Evolutionary conservation across 2,888 invertebrate genomes (phyloP).

Genomic region (Malthinus seriepunctatus): DNA sequence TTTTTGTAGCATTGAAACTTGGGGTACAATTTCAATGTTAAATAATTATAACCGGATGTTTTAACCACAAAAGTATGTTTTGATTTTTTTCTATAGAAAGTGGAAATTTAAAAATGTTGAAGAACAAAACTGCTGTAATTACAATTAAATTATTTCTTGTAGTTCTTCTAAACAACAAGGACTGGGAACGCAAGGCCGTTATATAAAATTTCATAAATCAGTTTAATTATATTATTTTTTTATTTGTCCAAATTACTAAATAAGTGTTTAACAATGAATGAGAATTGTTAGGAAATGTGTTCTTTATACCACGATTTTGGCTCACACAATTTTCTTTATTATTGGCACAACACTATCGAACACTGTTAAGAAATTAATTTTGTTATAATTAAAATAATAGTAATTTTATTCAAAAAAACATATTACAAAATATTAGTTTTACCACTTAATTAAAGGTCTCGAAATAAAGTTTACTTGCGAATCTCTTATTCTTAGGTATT

Average conservation of each 20-base stretch:
- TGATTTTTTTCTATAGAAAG: neutral
- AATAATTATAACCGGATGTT: neutral
- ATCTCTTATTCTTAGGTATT: too few species aligned
- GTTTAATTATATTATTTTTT: conserved; percentile 3
- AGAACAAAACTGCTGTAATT: neutral
- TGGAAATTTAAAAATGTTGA: neutral
- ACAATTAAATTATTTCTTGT: neutral
- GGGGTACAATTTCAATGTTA: too few species aligned
- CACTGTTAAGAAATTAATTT: too few species aligned
- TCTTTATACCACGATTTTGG: conserved; percentile 1
- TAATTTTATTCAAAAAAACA: too few species aligned
- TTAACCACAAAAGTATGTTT: neutral
- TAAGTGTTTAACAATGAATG: conserved; percentile 1
- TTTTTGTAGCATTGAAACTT: too few species aligned
- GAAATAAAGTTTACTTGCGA: too few species aligned
- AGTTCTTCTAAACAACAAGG: conserved; percentile 1
- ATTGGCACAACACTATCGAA: too few species aligned
- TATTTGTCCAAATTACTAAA: neutral
- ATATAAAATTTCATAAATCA: conserved; percentile 1
- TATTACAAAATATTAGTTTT: too few species aligned
- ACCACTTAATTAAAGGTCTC: too few species aligned
- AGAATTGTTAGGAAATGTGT: neutral
- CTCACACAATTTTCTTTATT: neutral
- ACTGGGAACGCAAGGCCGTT: conserved; percentile 4
- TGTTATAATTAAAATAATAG: too few species aligned